Evolutionary conservation across 2,797 vertebrate genomes (phyloP).

Genomic region (Sebastolobus alascanus): DNA sequence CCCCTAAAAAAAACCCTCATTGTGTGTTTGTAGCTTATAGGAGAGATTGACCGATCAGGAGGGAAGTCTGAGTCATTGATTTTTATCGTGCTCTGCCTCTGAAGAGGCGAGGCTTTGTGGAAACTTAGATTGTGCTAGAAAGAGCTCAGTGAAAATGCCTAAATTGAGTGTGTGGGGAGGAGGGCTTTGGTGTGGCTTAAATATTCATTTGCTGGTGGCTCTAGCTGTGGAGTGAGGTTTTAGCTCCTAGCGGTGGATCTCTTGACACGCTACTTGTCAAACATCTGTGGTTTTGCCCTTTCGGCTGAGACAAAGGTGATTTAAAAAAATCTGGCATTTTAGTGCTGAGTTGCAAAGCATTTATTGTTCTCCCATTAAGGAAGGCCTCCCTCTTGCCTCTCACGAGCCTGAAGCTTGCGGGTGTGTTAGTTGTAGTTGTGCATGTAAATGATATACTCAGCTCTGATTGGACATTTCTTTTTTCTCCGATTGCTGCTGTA

Average conservation of each 20-base stretch:
- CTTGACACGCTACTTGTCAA: conserved; percentile 52
- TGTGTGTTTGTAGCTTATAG: conserved; percentile 59
- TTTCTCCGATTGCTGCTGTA: not conserved
- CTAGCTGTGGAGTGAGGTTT: conserved; percentile 49
- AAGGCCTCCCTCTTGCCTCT: not conserved
- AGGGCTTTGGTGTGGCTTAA: conserved; percentile 61
- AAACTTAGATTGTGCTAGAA: conserved; percentile 61
- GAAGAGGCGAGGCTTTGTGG: conserved; percentile 63
- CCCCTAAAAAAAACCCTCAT: conserved; percentile 23
- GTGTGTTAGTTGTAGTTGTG: not conserved
- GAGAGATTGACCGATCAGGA: conserved; percentile 68
- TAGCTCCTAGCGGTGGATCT: conserved; percentile 49
- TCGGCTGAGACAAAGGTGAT: conserved; percentile 24
- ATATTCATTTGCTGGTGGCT: conserved; percentile 67
- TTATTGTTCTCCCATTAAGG: not conserved
- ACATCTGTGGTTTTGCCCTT: conserved; percentile 37
- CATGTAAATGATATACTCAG: not conserved
- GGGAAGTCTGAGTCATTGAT: conserved; percentile 67
- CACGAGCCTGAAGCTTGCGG: not conserved
- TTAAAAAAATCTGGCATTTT: conserved; percentile 9
- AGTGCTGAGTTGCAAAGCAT: not conserved
- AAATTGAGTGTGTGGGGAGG: conserved; percentile 51
- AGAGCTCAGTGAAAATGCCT: conserved; percentile 62
- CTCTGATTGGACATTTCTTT: not conserved
- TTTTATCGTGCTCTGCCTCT: conserved; percentile 56